These are phyloP conservation scores for Bombus haemorrhoidalis DNA, from an alignment of 1,140 invertebrate species.

Conservation along the genomic window DNA sequence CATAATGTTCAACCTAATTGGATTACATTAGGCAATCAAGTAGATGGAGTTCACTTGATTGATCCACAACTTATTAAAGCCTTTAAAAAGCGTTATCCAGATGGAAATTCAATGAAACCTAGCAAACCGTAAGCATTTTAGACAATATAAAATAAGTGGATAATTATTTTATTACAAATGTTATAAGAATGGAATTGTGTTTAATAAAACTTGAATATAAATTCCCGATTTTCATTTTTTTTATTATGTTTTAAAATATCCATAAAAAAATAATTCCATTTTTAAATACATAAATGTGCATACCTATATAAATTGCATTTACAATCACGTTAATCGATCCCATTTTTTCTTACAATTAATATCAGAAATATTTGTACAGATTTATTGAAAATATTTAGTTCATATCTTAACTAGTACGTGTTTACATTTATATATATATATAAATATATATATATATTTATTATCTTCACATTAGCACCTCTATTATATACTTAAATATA, in stretches of 20 bases:
- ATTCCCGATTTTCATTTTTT: not conserved
- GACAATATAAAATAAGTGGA: conserved; percentile 13
- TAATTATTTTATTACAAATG: conserved; percentile 33
- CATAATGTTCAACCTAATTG: conserved; percentile 99
- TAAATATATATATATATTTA: conserved; percentile 1
- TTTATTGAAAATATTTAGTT: conserved; percentile 41
- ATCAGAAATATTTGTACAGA: conserved; percentile 47
- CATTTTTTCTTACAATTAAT: not conserved
- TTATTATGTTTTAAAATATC: not conserved
- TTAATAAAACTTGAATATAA: conserved; percentile 19
- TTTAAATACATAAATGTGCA: conserved; percentile 9
- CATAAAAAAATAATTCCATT: conserved; percentile 11
- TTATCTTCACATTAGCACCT: too few relatives aligned
- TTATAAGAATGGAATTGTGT: conserved; percentile 21
- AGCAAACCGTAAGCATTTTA: conserved; percentile 70
- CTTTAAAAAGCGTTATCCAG: conserved; percentile 96
- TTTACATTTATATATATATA: not conserved
- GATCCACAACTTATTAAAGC: conserved; percentile 95
- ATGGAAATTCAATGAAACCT: conserved; percentile 93
- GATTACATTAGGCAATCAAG: conserved; percentile 98
- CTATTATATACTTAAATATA: too few relatives aligned
- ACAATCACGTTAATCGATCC: conserved; percentile 27
- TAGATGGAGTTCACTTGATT: conserved; percentile 96
- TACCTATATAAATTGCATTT: conserved; percentile 44
- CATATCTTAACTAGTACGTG: conserved; percentile 5